A percentile compares a stretch with the other conserved stretches of the same genome.
Conservation (phyloP, 2,888 invertebrate genomes). For the Unio delphinus region DNA sequence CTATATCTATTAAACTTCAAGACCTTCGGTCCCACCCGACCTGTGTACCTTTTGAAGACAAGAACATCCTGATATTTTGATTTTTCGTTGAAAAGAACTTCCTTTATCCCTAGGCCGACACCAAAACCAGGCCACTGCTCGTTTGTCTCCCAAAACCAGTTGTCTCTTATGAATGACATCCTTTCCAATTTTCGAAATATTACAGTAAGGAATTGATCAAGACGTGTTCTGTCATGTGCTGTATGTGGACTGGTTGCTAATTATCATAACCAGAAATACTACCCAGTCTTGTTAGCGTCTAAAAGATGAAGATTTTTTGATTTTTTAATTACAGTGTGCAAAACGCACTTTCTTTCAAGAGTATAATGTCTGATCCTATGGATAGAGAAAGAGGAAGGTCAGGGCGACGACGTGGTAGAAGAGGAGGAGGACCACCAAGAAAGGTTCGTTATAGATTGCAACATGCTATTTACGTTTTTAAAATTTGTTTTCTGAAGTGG, state of each 20-base stretch:
- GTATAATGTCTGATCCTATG: constrained; percentile 19
- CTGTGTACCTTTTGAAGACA: constrained; percentile 65
- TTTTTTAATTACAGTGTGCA: too few relatives aligned
- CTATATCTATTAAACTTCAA: too few relatives aligned
- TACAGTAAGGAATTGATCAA: too few relatives aligned
- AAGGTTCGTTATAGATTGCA: neutral
- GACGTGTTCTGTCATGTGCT: neutral
- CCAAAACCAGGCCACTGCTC: constrained; percentile 66
- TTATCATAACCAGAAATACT: too few relatives aligned
- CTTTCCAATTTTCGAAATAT: too few relatives aligned
- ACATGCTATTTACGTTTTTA: too few relatives aligned
- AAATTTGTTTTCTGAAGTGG: too few relatives aligned
- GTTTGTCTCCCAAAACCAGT: constrained; percentile 95
- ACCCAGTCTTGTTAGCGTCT: too few relatives aligned
- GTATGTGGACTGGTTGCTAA: too few relatives aligned
- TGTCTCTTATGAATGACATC: constrained; percentile 75
- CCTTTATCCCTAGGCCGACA: constrained; percentile 64
- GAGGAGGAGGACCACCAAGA: constrained; percentile 19
- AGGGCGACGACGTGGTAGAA: constrained; percentile 15
- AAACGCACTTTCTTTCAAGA: too few relatives aligned
- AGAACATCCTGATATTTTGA: constrained; percentile 68
- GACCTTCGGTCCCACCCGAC: neutral
- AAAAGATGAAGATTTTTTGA: too few relatives aligned
- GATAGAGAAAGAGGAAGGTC: constrained; percentile 15
- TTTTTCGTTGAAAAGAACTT: constrained; percentile 63